Evolutionary conservation across 2,113 vertebrate species (phyloP), one percentile per base, ranked within the genome.

Genomic region (Sakesphorus luctuosus): DNA sequence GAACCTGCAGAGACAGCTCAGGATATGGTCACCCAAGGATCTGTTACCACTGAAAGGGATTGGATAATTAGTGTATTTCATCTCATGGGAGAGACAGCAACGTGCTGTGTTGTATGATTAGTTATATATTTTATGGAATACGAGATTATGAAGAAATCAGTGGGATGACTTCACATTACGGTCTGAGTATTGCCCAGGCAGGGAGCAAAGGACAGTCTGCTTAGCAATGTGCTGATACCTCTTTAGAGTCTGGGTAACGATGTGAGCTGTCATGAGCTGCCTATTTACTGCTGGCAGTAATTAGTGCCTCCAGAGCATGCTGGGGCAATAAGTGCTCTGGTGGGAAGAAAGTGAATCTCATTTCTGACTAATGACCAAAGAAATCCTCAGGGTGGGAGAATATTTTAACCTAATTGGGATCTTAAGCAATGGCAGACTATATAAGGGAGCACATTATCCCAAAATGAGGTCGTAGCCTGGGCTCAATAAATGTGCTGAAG

Each of bases 301-400:
- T 95, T 95, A 90, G 92, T 29, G 47, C 66, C 83, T 84, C 52
- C 68, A 49, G 93, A 95, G 80, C 80, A 87, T 61, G 33, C 86
- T 74, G 56, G 89, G 85, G 46, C 79, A 84, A 1, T 56, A 33
- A 80, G 58, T 44, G 83, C 55, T 86, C 92, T 94, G 85, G 29
- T 83, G 79, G 85, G 91, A 84, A 81, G 86, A 90, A 89, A 90
- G 73, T 52, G 68, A 78, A 87, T 94, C 93, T 96, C 28, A 61
- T 95, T 94, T 94, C 89, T 95, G 73, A 26, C 76, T 95, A 96
- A 96, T 89, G 80, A 89, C 69, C 9, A 5, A 93, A 69, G 80
- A 94, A 93, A 84, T 96, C 80, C 62, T 84, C 56, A 36, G 68
- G 19, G 52, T 94, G 56, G 86, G 76, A 61, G 69, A 78, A 35